These are phyloP conservation scores for Branchinecta lynchi DNA, from an alignment of 1,140 invertebrate genomes.

Conservation along the genomic window DNA sequence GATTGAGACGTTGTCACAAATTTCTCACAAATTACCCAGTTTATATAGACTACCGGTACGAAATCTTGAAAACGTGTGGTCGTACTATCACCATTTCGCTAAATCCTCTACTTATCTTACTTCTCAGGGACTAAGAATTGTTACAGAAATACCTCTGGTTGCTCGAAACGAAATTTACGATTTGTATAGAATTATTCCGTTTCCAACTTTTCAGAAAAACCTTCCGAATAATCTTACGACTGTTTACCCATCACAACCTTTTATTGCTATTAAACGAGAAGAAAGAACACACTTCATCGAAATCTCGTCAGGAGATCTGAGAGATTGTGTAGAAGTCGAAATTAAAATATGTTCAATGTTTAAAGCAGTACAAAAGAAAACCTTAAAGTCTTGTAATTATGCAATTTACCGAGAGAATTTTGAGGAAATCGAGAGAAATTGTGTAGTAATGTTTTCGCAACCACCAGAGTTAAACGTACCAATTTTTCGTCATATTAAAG, in stretches of 20 bases:
- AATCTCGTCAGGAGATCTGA: background rate
- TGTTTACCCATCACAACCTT: background rate
- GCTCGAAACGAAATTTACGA: background rate
- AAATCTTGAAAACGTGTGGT: background rate
- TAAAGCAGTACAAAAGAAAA: background rate
- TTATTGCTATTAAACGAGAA: background rate
- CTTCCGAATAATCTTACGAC: background rate
- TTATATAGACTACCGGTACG: background rate
- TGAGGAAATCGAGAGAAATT: background rate
- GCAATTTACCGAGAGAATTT: background rate
- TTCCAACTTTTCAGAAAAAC: background rate
- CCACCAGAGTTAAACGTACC: background rate
- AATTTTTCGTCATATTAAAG: background rate
- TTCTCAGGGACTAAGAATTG: background rate
- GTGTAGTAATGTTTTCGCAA: background rate
- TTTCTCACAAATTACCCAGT: background rate
- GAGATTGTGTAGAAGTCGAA: background rate
- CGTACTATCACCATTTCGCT: background rate
- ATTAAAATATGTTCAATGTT: background rate
- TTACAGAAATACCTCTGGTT: background rate
- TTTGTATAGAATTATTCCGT: background rate
- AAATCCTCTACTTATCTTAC: background rate
- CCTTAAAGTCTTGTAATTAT: background rate
- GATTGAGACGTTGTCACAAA: background rate
- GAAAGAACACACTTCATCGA: background rate